Base-by-base conservation (phyloP, 1,140 invertebrate genomes). In the Belonocnema kinseyi region DNA sequence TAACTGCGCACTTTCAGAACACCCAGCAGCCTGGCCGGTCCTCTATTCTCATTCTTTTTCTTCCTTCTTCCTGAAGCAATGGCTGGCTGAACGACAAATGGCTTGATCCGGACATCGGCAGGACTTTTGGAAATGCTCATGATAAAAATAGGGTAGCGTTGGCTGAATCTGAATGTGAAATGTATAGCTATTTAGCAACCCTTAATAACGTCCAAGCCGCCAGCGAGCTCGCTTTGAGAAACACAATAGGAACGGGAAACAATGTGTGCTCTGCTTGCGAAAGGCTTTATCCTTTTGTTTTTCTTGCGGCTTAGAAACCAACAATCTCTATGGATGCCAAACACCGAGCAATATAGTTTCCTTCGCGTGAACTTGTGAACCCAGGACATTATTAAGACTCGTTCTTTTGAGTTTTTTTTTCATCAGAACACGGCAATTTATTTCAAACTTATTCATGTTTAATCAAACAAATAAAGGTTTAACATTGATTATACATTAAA, bases 221-320 rank as follows among this genome's bases (percentile, higher is more conserved):
- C 40, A 50, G 56, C 51, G 56, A 54, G 16, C 52, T 14, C 52
- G 52, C 52, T 16, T 54, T 13, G 52, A 16, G 17, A 14, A 53
- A 56, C 46, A 82, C 77, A 82, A 82, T 84, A 76, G 73, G 77
- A 56, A 52, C 40, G 61, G 61, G 76, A 83, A 85, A 83, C 83
- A 83, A 84, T 84, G 81, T 76, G 73, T 77, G 11, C 61, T 13
- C 79, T 80, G 79, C 80, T 71, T 80, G 70, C 77, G 13, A 21
- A n/a, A 51, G 72, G 75, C 40, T 77, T 85, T 83, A 77, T 80
- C 77, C 77, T 82, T 79, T 79, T 56, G 72, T 66, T 82, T 77
- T 83, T 70, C 76, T 80, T 79, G 75, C 58, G 71, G 74, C 78
- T 82, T 79, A 66, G 21, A 66, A 66, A 56, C 14, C 21, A 46